Conservation (phyloP, 1,140 invertebrate species). For the Conus ventricosus region DNA sequence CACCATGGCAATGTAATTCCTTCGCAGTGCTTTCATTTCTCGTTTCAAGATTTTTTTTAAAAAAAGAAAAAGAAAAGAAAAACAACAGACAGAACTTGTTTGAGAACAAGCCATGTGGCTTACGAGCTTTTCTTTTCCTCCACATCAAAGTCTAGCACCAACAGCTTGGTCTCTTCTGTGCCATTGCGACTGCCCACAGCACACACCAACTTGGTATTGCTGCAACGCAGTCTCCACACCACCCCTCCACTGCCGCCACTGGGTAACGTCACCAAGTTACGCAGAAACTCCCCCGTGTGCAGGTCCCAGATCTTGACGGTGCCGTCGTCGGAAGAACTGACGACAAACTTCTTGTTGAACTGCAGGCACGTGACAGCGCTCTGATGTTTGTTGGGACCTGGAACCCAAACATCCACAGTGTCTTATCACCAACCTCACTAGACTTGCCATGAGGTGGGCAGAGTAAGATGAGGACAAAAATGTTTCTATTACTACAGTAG, state of each 20-base stretch:
- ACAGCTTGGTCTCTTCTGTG: slow-evolving; percentile 98
- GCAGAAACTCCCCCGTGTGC: slow-evolving; percentile 94
- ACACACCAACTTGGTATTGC: slow-evolving; percentile 97
- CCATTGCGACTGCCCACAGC: slow-evolving; percentile 99
- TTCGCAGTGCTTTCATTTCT: no score
- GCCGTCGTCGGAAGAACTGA: slow-evolving; percentile 99
- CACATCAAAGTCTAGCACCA: slow-evolving; percentile 97
- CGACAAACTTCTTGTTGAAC: slow-evolving; percentile 98
- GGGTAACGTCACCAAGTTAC: slow-evolving; percentile 93
- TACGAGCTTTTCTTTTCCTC: slow-evolving; percentile 75
- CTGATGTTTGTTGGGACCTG: slow-evolving; percentile 94
- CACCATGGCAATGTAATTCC: no score
- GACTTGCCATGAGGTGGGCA: neutral
- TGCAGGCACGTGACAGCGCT: slow-evolving; percentile 98
- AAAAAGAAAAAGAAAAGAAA: no score
- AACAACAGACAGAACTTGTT: no score
- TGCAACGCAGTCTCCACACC: slow-evolving; percentile 97
- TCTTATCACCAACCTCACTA: neutral
- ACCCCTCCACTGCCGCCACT: slow-evolving; percentile 98
- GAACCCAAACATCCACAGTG: slow-evolving; percentile 36
- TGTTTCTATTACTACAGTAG: neutral
- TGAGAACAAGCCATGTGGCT: neutral
- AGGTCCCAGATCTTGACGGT: slow-evolving; percentile 99
- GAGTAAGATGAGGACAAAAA: no score
- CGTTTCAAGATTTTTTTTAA: no score